A percentile compares a stretch with the other conserved stretches of the same genome.
Evolutionary conservation across 1,140 invertebrate species (phyloP).

Genomic region (Magallana ariakensis): DNA sequence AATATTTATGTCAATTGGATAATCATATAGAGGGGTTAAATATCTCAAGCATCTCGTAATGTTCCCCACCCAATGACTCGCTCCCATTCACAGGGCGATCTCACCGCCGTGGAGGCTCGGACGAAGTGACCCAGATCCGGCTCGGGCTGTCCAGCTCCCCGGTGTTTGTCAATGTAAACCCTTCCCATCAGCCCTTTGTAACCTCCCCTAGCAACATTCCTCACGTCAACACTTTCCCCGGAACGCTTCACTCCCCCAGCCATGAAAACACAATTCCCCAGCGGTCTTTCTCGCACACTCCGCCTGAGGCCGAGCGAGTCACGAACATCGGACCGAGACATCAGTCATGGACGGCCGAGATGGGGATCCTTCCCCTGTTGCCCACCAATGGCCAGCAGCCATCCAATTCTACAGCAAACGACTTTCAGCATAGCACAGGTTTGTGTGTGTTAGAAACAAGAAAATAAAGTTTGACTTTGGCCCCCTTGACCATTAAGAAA

Average conservation of each 20-base stretch:
- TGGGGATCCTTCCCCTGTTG: conserved; percentile 44
- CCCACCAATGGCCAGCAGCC: conserved; percentile 12
- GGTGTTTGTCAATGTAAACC: conserved; percentile 55
- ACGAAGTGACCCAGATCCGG: conserved; percentile 64
- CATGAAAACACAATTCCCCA: conserved; percentile 59
- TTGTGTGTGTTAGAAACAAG: not conserved
- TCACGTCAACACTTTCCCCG: conserved; percentile 72
- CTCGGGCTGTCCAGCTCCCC: conserved; percentile 52
- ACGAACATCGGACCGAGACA: conserved; percentile 41
- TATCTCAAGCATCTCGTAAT: not conserved
- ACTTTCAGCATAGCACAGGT: conserved; percentile 25
- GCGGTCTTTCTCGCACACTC: conserved; percentile 72
- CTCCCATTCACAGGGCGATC: conserved; percentile 62
- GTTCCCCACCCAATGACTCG: not conserved
- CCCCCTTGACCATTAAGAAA: not conserved
- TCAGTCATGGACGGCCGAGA: conserved; percentile 62
- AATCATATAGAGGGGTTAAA: conserved; percentile 15
- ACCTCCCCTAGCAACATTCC: conserved; percentile 60
- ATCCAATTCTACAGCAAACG: not conserved
- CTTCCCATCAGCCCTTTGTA: conserved; percentile 40
- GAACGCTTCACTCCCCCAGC: conserved; percentile 56
- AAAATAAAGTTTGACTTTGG: not conserved
- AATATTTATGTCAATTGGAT: too few species aligned
- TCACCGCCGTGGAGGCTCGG: conserved; percentile 73
- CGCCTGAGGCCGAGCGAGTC: conserved; percentile 55